These are phyloP conservation scores for Drosophila eugracilis DNA, from an alignment of 1,140 invertebrate genomes.

Conservation along the genomic window DNA sequence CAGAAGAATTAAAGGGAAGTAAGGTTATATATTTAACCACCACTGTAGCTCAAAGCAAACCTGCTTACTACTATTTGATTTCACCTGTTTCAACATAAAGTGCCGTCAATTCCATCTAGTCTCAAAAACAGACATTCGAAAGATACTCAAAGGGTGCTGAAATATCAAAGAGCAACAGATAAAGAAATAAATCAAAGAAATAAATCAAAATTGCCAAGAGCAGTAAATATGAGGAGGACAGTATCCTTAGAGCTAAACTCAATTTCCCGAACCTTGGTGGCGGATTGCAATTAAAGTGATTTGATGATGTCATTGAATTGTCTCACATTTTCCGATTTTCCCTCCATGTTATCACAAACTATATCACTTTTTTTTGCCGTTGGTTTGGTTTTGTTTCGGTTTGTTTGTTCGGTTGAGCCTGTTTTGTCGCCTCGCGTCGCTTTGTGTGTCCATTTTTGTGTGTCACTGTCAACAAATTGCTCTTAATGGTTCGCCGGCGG, in stretches of 20 bases:
- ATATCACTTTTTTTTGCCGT: conserved; percentile 8
- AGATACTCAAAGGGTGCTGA: conserved; percentile 5
- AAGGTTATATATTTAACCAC: not conserved
- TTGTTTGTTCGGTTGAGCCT: conserved; percentile 37
- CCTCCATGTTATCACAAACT: conserved; percentile 28
- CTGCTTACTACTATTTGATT: conserved; percentile 4
- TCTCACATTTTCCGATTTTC: conserved; percentile 43
- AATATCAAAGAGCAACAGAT: conserved; percentile 9
- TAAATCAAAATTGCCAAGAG: not conserved
- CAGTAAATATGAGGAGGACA: not conserved
- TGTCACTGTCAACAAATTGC: conserved; percentile 83
- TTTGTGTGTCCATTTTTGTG: conserved; percentile 77
- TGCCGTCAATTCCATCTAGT: conserved; percentile 2
- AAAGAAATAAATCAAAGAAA: conserved; percentile 10
- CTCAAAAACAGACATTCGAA: conserved; percentile 7
- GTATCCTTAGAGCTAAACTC: not conserved
- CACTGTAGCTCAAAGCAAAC: not conserved
- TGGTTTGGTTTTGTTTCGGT: conserved; percentile 5
- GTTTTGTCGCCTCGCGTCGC: conserved; percentile 49
- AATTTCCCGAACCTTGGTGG: not conserved
- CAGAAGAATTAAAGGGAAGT: too few relatives aligned
- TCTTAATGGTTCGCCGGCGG: conserved; percentile 71
- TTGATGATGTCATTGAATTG: conserved; percentile 41
- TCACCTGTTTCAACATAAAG: conserved; percentile 16
- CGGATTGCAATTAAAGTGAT: conserved; percentile 31